Base-by-base conservation (phyloP, 2,888 invertebrate genomes). In the Latheticus oryzae region DNA sequence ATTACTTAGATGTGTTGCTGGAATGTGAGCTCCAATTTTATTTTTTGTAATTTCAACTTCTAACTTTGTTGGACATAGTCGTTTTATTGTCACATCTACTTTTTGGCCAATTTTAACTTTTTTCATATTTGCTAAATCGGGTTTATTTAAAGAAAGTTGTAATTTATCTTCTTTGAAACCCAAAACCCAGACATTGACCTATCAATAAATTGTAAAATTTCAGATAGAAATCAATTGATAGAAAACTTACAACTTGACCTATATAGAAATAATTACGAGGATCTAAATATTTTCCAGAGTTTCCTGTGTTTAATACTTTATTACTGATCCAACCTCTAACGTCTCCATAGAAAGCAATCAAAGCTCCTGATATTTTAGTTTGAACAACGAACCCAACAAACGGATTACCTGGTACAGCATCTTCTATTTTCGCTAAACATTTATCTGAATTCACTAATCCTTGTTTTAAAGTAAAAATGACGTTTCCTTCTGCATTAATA, bases 381-480 rank as follows among this genome's bases (percentile, higher is more conserved):
- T 81, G 77, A 1, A 76, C 70, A 3, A 89, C 77, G 13, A 84
- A 80, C 0, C 87, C 88, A 1, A 83, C 81, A 70, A 85, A 85
- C 0, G 77, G 72, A 13, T 79, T 75, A 23, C 85, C 85, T 1
- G 80, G 60, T 24, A 78, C 73, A 0, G 84, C 86, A 4, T 84
- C 76, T 0, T 81, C 72, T 35, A 84, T 79, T 1, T 79, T 76
- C 1, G 70, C 75, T 2, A 91, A 75, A 19, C 85, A 75, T 8
- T 81, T 80, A 0, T 83, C 79, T 0, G 83, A 81, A 0, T 82
- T 74, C 56, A 91, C 73, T 5, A 91, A 81, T 1, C 86, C 84
- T 1, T 82, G 82, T 66, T 89, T 89, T 67, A 88, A 76, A 0
- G 90, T 90, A 11, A 91, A 79, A 42, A 84, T 74, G 1, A 87